Evolutionary conservation across 1,140 invertebrate genomes (phyloP), one percentile per base, ranked within the genome.

Genomic region (Hyles euphorbiae): DNA sequence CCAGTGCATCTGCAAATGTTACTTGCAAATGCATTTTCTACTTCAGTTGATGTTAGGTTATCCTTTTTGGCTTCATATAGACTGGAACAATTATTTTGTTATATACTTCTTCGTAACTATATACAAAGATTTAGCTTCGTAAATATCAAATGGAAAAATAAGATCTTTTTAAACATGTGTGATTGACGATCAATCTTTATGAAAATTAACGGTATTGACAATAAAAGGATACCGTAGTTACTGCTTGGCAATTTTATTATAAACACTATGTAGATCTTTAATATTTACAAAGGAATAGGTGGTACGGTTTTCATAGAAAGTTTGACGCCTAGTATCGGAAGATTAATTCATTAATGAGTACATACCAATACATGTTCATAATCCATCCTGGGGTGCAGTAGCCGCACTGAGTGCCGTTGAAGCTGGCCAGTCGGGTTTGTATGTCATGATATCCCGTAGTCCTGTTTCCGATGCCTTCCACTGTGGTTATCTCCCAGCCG

Each of bases 1-100:
- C 96, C 96, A 2, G 96, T 97, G 77, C 96, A 97, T 46, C 96
- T 91, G 60, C 96, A 97, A 44, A 97, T 92, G 74, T 96, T 97
- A 54, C 96, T 93, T 5, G 92, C 94, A 75, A 96, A 93, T 0
- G 92, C 91, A 68, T 95, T 93, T 76, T 96, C 94, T 10, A 96
- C 90, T 71, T 95, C 90, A 56, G 90, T 80, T 90, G 92, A 92
- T 2, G 90, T 93, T 5, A 93, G 60, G 44, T 87, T 80, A 9
- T 80, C 83, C 10, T 76, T 75, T 8, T 40, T 40, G 6, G 73
- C 78, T 70, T 90, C 71, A 48, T 67, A 70, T 3, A 84, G 52
- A 47, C 78, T 83, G 60, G 3, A 70, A 67, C 12, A 44, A 11
- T 6, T n/a, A 34, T 1, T 45, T 51, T 48, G 22, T 8, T 40